Evolutionary conservation across 2,888 invertebrate species (phyloP).

Genomic region (Dicyrtoma fusca): DNA sequence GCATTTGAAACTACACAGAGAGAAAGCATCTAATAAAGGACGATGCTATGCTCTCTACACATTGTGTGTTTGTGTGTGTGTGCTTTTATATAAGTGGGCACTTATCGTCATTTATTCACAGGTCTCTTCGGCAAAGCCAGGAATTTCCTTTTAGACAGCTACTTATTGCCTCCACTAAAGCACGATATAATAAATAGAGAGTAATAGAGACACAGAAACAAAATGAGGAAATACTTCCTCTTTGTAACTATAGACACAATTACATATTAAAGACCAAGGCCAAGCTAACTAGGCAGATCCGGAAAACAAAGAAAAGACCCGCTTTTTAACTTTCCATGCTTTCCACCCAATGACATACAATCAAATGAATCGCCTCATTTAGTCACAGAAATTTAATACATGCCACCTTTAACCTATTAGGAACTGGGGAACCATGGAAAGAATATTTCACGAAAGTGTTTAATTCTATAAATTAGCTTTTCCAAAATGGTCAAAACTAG

Average conservation of each 20-base stretch:
- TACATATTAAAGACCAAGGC: background rate
- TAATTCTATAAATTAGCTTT: too few species aligned
- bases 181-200: constrained; percentile 4
- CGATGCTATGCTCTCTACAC: too few species aligned
- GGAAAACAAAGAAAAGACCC: background rate
- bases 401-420: background rate
- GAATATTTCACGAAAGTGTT: too few species aligned
- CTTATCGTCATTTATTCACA: constrained; percentile 19
- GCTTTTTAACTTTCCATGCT: background rate
- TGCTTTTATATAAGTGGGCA: background rate
- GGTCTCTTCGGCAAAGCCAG: background rate
- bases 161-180: constrained; percentile 16
- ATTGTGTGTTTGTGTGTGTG: too few species aligned
- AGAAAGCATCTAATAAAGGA: background rate
- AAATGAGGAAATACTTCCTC: background rate
- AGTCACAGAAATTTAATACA: background rate
- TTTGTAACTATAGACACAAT: background rate
- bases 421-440: too few species aligned
- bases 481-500: too few species aligned
- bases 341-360: background rate
- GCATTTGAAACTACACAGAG: background rate
- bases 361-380: background rate
- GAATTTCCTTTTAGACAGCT: background rate
- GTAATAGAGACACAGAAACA: constrained; percentile 3
- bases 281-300: too few species aligned